Conservation (phyloP, 2,113 vertebrate genomes). For the Nannospalax galili region DNA sequence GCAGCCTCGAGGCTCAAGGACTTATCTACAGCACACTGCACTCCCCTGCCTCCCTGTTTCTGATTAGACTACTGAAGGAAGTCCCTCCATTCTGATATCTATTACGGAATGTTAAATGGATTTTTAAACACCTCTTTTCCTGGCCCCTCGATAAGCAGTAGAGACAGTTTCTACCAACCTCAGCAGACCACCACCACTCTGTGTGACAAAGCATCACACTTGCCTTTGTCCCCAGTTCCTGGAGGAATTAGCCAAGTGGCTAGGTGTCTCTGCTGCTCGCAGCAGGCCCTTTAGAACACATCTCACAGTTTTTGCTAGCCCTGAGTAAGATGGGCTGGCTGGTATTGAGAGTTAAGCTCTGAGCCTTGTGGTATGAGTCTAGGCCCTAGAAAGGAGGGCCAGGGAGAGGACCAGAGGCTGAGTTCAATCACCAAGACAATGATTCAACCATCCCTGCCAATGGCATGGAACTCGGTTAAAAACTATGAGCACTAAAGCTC, state of each 20-base stretch:
- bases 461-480: neutral
- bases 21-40: neutral
- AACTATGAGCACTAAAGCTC: neutral
- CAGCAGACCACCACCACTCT: neutral
- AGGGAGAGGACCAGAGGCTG: neutral
- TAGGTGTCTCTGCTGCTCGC: neutral
- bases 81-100: neutral
- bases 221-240: neutral
- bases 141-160: neutral
- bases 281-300: neutral
- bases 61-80: neutral
- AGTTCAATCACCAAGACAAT: neutral
- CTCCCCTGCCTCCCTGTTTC: neutral
- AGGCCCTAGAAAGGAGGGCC: neutral
- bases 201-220: neutral
- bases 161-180: neutral
- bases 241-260: neutral
- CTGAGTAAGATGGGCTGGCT: neutral
- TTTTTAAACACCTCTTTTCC: neutral
- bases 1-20: neutral
- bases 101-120: neutral
- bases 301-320: neutral
- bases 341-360: neutral
- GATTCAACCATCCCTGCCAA: neutral
- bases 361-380: neutral